These are phyloP conservation scores for Sphenodon punctatus DNA, from an alignment of 2,797 vertebrate species.

Conservation along the genomic window DNA sequence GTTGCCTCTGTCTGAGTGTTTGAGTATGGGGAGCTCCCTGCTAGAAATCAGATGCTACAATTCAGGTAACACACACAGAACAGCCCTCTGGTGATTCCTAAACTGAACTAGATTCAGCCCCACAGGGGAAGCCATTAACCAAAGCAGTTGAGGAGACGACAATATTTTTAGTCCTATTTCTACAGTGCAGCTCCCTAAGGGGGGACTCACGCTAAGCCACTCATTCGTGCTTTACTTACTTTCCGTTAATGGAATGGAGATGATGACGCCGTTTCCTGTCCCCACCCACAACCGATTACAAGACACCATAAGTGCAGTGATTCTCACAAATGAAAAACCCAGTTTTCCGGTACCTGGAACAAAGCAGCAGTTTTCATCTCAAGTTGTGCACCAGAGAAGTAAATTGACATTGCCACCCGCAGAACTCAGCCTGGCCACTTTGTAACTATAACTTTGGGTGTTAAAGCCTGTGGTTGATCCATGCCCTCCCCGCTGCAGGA, in stretches of 20 bases:
- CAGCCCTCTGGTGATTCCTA: background rate
- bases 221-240: constrained; percentile 79
- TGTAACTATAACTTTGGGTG: no score
- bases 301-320: constrained; percentile 96
- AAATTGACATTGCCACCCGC: no score
- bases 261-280: constrained; percentile 98
- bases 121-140: constrained; percentile 20
- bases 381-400: constrained; percentile 47
- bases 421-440: no score
- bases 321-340: constrained; percentile 98
- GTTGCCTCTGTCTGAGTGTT: background rate
- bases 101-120: constrained; percentile 3
- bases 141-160: constrained; percentile 19
- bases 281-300: constrained; percentile 96
- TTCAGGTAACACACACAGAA: background rate
- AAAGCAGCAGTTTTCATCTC: constrained; percentile 59
- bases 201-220: background rate
- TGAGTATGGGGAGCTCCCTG: background rate
- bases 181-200: constrained; percentile 44
- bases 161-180: background rate
- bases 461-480: no score
- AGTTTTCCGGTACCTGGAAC: constrained; percentile 93
- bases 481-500: no score
- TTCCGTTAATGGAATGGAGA: constrained; percentile 96
- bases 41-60: background rate